Percentiles rank a stretch among this genome's conserved stretches.
Evolutionary conservation across 1,140 invertebrate genomes (phyloP).

Genomic region (Bombus vancouverensis): DNA sequence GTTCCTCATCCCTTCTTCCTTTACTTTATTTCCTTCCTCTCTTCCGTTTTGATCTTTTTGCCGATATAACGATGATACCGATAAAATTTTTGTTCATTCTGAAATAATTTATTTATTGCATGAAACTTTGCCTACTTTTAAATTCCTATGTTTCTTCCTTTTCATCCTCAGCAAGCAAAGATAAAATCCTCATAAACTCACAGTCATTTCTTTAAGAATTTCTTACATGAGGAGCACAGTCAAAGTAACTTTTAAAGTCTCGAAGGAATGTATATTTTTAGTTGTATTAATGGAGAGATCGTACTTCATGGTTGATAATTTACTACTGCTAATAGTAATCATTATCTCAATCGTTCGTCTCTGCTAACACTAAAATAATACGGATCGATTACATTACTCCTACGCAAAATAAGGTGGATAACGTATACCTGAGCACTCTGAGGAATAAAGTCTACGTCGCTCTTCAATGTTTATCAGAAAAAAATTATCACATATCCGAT

Average conservation of each 20-base stretch:
- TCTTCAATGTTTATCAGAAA: neutral
- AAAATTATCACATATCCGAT: neutral
- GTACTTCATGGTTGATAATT: neutral
- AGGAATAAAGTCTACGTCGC: neutral
- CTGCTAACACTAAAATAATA: conserved; percentile 1
- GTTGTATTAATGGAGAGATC: neutral
- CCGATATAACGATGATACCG: too few species aligned
- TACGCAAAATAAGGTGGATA: neutral
- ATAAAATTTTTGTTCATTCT: too few species aligned
- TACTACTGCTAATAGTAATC: neutral
- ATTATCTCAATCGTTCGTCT: neutral
- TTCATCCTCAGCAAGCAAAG: too few species aligned
- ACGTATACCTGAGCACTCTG: neutral
- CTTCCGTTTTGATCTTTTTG: too few species aligned
- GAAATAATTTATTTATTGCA: too few species aligned
- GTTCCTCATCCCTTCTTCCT: too few species aligned
- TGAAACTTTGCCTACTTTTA: too few species aligned
- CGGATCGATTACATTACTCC: neutral
- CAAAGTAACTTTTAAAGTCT: neutral
- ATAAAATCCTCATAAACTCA: too few species aligned
- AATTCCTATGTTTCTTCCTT: too few species aligned
- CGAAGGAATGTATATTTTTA: neutral
- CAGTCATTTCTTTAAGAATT: too few species aligned
- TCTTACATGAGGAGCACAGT: too few species aligned
- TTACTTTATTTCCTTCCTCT: too few species aligned